Evolutionary conservation across 2,888 invertebrate species (phyloP), one percentile per base, ranked within the genome.

Genomic region (Macropis europaea): DNA sequence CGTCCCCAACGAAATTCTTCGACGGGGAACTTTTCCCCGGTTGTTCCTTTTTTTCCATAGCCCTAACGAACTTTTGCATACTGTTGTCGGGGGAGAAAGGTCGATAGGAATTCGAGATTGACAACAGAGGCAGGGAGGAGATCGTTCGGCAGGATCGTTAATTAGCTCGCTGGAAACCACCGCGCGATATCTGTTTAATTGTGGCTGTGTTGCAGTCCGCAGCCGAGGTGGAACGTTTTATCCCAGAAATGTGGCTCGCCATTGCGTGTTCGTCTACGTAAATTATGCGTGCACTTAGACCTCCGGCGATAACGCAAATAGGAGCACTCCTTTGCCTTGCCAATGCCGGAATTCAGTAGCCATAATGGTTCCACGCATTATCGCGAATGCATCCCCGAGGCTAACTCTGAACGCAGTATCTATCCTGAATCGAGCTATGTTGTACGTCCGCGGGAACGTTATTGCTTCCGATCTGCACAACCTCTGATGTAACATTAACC

Each of bases 201-300:
- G 77, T 54, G 57, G 54, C 40, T 30, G 26, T 28, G 19, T 42
- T n/a, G 47, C 11, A n/a, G 48, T 40, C 38, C 15, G 15, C 38
- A n/a, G 47, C 38, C 2, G 4, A 22, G 17, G 26, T 28, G 19
- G 24, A 43, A 59, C n/a, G 9, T 68, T 73, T 66, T 45, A 42
- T 45, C 32, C n/a, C 34, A 34, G 7, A 43, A 64, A 70, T 54
- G 53, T 42, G 36, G 30, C 26, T 32, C 34, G 42, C 26, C n/a
- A 42, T 56, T 63, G 56, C 68, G 54, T 50, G 66, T 63, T 48
- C 62, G 60, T 76, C 75, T 68, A 73, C 70, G 77, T 83, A 78
- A 85, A 79, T 86, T 86, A 86, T 84, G 84, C 80, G 82, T 79
- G 85, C 86, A 85, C 85, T 86, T 86, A 84, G 86, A 86, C 86